phyloP scores from a whole-genome alignment of 2,888 invertebrate genomes.

The Chelonus formosanus region DNA sequence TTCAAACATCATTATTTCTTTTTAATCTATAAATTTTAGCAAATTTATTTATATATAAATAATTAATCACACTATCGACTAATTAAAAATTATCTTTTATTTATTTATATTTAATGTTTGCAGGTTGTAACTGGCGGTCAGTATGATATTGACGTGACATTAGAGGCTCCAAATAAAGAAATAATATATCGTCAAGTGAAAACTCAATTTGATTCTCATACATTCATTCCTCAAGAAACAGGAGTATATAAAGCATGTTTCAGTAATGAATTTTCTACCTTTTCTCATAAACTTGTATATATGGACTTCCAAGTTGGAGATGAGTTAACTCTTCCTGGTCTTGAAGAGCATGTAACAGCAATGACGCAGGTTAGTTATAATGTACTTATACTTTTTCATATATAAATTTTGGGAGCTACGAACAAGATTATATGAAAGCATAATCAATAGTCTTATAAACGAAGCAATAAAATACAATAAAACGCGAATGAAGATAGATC shows the following conservation, averaged over 20 bases:
- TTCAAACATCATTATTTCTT: neutral
- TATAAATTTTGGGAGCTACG: too few species aligned
- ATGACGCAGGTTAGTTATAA: constrained; percentile 80
- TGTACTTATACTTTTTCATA: too few species aligned
- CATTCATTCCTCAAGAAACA: constrained; percentile 77
- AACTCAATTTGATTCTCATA: constrained; percentile 94
- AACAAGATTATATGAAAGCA: too few species aligned
- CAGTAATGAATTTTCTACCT: constrained; percentile 99
- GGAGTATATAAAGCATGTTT: constrained; percentile 92
- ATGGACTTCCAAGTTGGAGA: constrained; percentile 98
- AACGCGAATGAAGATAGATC: too few species aligned
- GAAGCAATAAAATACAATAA: too few species aligned
- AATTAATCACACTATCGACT: too few species aligned
- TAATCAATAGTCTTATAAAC: too few species aligned
- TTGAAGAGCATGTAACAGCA: constrained; percentile 89
- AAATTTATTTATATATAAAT: neutral
- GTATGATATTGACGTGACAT: constrained; percentile 94
- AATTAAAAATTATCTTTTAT: too few species aligned
- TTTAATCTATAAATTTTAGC: neutral
- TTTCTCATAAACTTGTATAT: constrained; percentile 97
- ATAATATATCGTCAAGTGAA: constrained; percentile 91
- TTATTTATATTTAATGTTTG: neutral
- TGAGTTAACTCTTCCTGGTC: constrained; percentile 83
- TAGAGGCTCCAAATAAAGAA: constrained; percentile 88
- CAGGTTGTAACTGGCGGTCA: constrained; percentile 99